Evolutionary conservation across 1,140 invertebrate genomes (phyloP).

Genomic region (Araneus ventricosus): DNA sequence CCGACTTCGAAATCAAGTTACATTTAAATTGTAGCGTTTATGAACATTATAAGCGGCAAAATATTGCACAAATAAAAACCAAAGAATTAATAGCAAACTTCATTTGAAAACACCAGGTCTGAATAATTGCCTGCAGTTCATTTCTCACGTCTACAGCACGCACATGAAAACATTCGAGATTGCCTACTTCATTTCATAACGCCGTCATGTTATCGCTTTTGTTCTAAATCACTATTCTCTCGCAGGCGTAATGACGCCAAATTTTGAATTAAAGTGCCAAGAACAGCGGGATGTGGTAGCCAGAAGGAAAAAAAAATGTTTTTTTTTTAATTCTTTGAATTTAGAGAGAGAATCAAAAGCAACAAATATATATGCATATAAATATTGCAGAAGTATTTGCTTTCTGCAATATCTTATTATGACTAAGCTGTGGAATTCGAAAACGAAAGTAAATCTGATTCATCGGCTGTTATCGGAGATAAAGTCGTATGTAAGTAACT

Average conservation of each 20-base stretch:
- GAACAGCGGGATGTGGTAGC: not conserved
- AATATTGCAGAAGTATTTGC: no score
- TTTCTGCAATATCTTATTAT: no score
- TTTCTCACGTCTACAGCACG: not conserved
- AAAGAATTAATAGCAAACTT: not conserved
- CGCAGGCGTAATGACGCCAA: not conserved
- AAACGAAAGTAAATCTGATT: not conserved
- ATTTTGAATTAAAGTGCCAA: slow-evolving; percentile 14
- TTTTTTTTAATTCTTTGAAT: not conserved
- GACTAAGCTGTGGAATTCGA: not conserved
- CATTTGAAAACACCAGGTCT: not conserved
- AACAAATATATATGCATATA: no score
- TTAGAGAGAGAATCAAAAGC: no score
- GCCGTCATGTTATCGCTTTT: slow-evolving; percentile 3
- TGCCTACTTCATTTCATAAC: not conserved
- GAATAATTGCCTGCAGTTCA: not conserved
- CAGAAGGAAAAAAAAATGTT: not conserved
- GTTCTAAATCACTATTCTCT: not conserved
- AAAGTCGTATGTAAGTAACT: no score
- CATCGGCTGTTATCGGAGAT: no score
- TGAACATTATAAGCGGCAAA: not conserved
- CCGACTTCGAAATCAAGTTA: not conserved
- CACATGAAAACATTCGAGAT: not conserved
- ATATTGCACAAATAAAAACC: not conserved
- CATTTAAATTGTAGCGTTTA: not conserved